These are phyloP conservation scores for Caenorhabditis afra DNA, from an alignment of 2,888 invertebrate genomes.

Conservation along the genomic window DNA sequence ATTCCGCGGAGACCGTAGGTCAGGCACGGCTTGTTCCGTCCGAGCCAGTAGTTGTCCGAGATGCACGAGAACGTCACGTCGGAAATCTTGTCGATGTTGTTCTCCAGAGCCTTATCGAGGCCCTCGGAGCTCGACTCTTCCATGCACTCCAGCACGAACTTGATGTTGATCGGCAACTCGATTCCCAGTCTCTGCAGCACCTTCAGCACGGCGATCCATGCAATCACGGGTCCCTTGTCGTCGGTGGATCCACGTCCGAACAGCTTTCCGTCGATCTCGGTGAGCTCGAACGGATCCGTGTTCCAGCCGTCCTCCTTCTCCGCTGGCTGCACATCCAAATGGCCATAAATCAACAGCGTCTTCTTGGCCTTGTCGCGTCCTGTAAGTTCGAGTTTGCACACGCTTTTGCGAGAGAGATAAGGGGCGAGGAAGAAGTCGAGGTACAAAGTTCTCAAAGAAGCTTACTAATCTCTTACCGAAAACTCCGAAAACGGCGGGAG, in stretches of 20 bases:
- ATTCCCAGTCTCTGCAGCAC: slow-evolving; percentile 87
- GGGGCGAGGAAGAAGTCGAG: not conserved
- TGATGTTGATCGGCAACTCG: slow-evolving; percentile 85
- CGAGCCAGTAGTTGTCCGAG: slow-evolving; percentile 98
- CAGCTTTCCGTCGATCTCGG: slow-evolving; percentile 90
- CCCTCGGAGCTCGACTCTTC: slow-evolving; percentile 97
- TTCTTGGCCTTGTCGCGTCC: slow-evolving; percentile 83
- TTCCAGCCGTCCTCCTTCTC: slow-evolving; percentile 89
- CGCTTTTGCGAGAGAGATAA: slow-evolving; percentile 40
- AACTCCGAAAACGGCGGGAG: slow-evolving; percentile 76
- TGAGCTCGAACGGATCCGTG: slow-evolving; percentile 92
- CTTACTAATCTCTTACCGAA: slow-evolving; percentile 83
- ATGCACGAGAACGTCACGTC: slow-evolving; percentile 95
- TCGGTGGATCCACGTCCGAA: slow-evolving; percentile 94
- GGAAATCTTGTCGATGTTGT: slow-evolving; percentile 80
- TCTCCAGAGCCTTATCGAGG: slow-evolving; percentile 89
- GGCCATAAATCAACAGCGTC: slow-evolving; percentile 95
- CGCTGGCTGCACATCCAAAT: slow-evolving; percentile 98
- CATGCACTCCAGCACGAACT: slow-evolving; percentile 97
- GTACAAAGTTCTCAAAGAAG: slow-evolving; percentile 34
- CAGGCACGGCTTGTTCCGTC: slow-evolving; percentile 95
- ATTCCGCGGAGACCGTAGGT: slow-evolving; percentile 91
- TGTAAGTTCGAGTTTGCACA: slow-evolving; percentile 26
- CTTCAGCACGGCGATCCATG: slow-evolving; percentile 95
- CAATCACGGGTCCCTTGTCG: slow-evolving; percentile 92